A percentile compares a stretch with the other conserved stretches of the same genome.
Evolutionary conservation across 2,797 vertebrate species (phyloP).

Genomic region (Okamejei kenojei): DNA sequence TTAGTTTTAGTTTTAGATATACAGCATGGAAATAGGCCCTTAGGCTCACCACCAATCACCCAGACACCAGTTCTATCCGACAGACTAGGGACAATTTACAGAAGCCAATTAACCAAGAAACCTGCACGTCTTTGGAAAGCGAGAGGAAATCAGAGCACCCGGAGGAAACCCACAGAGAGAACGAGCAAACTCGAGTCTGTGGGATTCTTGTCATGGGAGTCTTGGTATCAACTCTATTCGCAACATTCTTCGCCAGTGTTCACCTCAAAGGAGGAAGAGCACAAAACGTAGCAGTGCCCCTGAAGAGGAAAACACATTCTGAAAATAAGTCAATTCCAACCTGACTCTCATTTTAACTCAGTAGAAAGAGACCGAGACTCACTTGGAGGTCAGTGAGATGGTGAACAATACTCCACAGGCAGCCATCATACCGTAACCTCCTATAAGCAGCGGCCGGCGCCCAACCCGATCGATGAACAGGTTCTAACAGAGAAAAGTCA

Average conservation of each 20-base stretch:
- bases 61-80: no score
- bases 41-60: no score
- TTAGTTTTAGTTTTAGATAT: no score
- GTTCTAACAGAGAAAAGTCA: conserved; percentile 14
- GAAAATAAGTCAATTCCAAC: background rate
- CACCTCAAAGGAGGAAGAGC: background rate
- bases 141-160: no score
- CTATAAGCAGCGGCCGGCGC: background rate
- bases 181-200: no score
- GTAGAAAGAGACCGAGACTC: background rate
- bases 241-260: background rate
- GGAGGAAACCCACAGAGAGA: no score
- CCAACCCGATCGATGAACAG: conserved; percentile 1
- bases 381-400: conserved; percentile 21
- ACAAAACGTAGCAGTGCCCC: background rate
- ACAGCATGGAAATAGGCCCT: no score
- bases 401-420: conserved; percentile 16
- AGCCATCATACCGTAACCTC: conserved; percentile 7
- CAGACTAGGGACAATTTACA: no score
- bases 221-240: background rate
- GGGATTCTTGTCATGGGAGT: no score
- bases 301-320: background rate
- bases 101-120: no score
- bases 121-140: no score
- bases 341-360: background rate